A percentile compares a stretch with the other conserved stretches of the same genome.
Evolutionary conservation across 2,113 vertebrate genomes (phyloP).

Genomic region (Ptilonorhynchus violaceus): DNA sequence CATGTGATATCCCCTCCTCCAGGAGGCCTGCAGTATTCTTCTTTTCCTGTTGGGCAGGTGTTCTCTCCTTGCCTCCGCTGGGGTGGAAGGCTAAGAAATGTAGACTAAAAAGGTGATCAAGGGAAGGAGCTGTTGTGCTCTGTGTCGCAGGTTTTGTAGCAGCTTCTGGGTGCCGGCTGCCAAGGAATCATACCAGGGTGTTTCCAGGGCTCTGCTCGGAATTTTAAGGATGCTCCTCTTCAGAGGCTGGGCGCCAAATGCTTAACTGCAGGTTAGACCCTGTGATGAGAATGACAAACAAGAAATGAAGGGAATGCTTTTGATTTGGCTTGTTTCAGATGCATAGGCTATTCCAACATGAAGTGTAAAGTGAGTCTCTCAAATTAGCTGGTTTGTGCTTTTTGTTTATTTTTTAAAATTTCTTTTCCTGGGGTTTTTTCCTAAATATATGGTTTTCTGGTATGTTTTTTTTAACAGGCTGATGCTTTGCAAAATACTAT

Average conservation of each 20-base stretch:
- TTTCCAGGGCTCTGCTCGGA: background rate
- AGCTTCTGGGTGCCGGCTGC: background rate
- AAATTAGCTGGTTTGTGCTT: background rate
- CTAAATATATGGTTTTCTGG: background rate
- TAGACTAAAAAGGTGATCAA: background rate
- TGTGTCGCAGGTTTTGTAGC: background rate
- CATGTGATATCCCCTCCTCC: conserved; percentile 38
- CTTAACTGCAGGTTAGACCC: conserved; percentile 28
- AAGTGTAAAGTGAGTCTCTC: background rate
- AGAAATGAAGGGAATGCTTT: background rate
- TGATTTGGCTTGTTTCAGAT: background rate
- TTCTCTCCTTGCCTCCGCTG: background rate
- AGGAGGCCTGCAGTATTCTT: background rate
- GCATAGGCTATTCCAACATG: background rate
- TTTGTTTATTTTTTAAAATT: background rate
- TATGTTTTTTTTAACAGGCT: background rate
- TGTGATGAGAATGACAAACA: background rate
- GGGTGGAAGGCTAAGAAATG: background rate
- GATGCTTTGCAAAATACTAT: background rate
- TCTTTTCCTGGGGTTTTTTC: background rate
- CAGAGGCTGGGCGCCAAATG: background rate
- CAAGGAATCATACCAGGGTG: background rate
- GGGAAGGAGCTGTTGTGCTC: background rate
- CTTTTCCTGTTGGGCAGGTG: conserved; percentile 8
- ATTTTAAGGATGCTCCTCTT: background rate